phyloP scores from a whole-genome alignment of 2,113 vertebrate genomes.

The Brachypteracias leptosomus region DNA sequence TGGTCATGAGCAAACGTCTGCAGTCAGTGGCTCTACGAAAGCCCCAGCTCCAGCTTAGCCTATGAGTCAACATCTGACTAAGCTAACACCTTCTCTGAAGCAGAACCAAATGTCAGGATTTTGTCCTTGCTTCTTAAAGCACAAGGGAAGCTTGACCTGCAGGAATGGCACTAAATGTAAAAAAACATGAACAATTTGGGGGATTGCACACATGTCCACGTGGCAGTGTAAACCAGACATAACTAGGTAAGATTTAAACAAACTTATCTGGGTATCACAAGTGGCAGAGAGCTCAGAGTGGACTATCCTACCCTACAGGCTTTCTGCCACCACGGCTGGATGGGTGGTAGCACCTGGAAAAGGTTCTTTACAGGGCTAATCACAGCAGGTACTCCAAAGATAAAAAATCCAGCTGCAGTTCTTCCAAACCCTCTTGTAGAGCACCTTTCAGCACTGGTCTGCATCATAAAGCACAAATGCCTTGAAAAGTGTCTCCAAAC shows the following conservation, averaged over 20 bases:
- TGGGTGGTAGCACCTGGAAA: neutral
- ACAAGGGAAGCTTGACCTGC: neutral
- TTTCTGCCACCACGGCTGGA: neutral
- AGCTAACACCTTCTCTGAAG: neutral
- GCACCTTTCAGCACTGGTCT: neutral
- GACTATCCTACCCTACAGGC: neutral
- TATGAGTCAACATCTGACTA: neutral
- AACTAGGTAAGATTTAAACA: neutral
- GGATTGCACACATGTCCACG: neutral
- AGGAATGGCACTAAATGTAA: neutral
- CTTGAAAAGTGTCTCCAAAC: neutral
- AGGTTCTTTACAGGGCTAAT: neutral
- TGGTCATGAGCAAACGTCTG: neutral
- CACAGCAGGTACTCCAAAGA: neutral
- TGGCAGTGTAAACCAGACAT: rapidly evolving
- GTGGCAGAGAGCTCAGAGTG: neutral
- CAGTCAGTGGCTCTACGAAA: neutral
- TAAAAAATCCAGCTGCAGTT: neutral
- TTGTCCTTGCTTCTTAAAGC: neutral
- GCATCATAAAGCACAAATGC: neutral
- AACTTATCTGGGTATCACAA: neutral
- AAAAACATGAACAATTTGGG: neutral
- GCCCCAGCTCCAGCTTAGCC: neutral
- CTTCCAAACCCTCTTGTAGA: neutral
- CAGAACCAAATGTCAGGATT: neutral